These are phyloP conservation scores for Hydrozoanthus gracilis DNA, from an alignment of 92 coral and sea anemone genomes.

Conservation along the genomic window DNA sequence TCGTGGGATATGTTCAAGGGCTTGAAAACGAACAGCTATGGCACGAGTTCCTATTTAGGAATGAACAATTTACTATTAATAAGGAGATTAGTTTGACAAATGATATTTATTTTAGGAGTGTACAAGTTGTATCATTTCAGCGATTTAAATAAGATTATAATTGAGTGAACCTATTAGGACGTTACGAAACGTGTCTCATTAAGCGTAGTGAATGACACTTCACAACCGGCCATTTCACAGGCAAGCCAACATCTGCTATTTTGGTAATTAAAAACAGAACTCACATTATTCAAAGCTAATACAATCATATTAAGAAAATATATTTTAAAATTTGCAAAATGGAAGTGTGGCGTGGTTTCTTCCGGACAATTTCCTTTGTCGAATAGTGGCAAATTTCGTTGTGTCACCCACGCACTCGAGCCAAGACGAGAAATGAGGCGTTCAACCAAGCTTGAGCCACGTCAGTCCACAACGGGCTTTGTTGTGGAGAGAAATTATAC, in stretches of 20 bases:
- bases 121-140: constrained; percentile 36
- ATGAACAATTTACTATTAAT: constrained; percentile 37
- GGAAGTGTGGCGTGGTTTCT: constrained; percentile 36
- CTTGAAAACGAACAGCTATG: background rate
- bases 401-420: constrained; percentile 35
- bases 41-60: background rate
- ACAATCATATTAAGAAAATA: constrained; percentile 48
- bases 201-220: constrained; percentile 16
- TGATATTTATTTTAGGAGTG: constrained; percentile 31
- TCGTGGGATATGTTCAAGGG: background rate
- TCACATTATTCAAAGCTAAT: constrained; percentile 20
- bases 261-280: constrained; percentile 44
- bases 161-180: constrained; percentile 24
- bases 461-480: constrained; percentile 6
- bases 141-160: constrained; percentile 43
- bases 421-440: constrained; percentile 2
- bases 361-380: constrained; percentile 48
- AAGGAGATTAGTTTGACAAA: constrained; percentile 31
- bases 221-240: constrained; percentile 32
- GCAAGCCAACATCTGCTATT: constrained; percentile 32
- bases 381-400: constrained; percentile 33
- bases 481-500: constrained; percentile 26
- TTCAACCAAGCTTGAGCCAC: constrained; percentile 1
- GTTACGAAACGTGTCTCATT: constrained; percentile 40
- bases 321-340: constrained; percentile 43